Evolutionary conservation across 2,797 vertebrate genomes (phyloP).

Genomic region (Crossoptilon crossoptilon): DNA sequence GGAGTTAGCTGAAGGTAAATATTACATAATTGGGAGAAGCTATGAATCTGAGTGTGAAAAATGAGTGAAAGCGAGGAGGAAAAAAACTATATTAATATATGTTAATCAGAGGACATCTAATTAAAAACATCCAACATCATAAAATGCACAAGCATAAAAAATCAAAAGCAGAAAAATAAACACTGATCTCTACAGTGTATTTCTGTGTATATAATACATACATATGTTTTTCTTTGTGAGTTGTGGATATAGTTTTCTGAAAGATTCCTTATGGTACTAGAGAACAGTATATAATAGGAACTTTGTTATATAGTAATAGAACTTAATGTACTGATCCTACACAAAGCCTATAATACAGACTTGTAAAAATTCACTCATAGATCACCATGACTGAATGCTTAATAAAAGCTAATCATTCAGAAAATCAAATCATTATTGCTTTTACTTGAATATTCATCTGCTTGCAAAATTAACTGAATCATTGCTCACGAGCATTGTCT

Average conservation of each 20-base stretch:
- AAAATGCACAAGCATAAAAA: not conserved
- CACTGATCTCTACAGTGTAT: not conserved
- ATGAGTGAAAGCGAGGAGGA: too few species aligned
- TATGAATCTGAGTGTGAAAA: not conserved
- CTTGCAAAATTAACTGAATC: not conserved
- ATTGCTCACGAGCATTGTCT: not conserved
- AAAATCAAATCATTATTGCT: not conserved
- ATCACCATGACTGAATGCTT: not conserved
- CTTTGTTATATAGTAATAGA: not conserved
- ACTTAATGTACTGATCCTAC: not conserved
- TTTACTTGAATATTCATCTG: not conserved
- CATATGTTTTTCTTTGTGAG: not conserved
- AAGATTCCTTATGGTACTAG: not conserved
- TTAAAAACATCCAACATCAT: not conserved
- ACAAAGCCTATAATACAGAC: not conserved
- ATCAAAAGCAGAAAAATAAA: not conserved
- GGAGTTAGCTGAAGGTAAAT: too few species aligned
- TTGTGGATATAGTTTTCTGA: not conserved
- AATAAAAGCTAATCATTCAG: not conserved
- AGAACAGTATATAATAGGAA: not conserved
- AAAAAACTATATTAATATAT: not conserved
- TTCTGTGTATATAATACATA: not conserved
- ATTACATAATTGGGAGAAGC: not conserved
- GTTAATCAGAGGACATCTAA: not conserved
- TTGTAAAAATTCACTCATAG: not conserved